phyloP scores from a whole-genome alignment of 2,888 invertebrate genomes.

The Oligia fasciuncula region DNA sequence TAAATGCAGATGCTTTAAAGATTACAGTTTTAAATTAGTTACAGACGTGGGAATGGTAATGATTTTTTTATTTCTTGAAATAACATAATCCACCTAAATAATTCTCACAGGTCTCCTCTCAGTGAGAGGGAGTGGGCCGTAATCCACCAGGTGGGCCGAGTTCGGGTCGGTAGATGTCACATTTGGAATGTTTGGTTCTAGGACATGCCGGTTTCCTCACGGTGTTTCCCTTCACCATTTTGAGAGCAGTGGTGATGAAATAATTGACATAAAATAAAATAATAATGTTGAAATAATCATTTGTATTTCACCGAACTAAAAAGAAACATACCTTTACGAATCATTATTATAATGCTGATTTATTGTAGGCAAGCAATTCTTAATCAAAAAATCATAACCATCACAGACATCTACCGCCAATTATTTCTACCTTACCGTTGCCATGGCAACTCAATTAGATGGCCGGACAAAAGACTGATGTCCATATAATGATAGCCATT shows the following conservation, averaged over 20 bases:
- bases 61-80: not conserved
- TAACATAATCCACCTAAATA: not conserved
- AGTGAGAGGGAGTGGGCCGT: too few relatives aligned
- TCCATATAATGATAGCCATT: conserved; percentile 75
- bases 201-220: too few relatives aligned
- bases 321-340: not conserved
- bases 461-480: conserved; percentile 79
- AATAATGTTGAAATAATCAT: not conserved
- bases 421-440: conserved; percentile 69
- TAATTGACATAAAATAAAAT: not conserved
- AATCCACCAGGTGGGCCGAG: too few relatives aligned
- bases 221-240: too few relatives aligned
- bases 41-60: not conserved
- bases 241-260: not conserved
- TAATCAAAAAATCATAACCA: not conserved
- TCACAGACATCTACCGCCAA: conserved; percentile 52
- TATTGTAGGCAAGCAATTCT: not conserved
- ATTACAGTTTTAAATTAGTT: not conserved
- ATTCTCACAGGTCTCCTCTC: too few relatives aligned
- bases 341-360: not conserved
- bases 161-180: too few relatives aligned
- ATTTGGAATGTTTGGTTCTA: too few relatives aligned
- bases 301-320: not conserved
- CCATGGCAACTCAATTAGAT: conserved; percentile 76
- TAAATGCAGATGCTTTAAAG: not conserved